A percentile compares a stretch with the other conserved stretches of the same genome.
phyloP scores from a whole-genome alignment of 2,888 invertebrate genomes.

The Polylopha cassiicola region DNA sequence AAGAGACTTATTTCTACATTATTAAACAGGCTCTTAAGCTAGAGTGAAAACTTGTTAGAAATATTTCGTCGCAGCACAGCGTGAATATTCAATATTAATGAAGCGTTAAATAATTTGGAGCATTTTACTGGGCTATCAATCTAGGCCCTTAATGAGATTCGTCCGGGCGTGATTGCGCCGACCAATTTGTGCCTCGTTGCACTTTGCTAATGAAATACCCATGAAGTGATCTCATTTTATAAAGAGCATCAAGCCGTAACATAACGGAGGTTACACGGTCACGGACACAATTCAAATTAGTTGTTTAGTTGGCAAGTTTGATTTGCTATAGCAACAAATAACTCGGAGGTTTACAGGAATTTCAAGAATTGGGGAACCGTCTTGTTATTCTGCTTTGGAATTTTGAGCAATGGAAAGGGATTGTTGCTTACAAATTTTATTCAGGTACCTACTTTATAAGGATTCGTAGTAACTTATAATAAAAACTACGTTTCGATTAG shows the following conservation, averaged over 20 bases:
- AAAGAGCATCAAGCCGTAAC: constrained; percentile 14
- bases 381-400: too few relatives aligned
- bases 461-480: too few relatives aligned
- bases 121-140: constrained; percentile 70
- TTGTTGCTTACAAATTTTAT: too few relatives aligned
- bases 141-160: constrained; percentile 69
- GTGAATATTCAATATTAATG: constrained; percentile 66
- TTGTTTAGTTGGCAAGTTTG: constrained; percentile 1
- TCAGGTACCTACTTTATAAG: too few relatives aligned
- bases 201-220: constrained; percentile 57
- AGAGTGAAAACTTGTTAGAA: too few relatives aligned
- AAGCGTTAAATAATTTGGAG: constrained; percentile 68
- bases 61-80: constrained; percentile 28
- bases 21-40: too few relatives aligned
- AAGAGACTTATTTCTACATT: too few relatives aligned
- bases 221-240: constrained; percentile 29
- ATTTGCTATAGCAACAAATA: too few relatives aligned
- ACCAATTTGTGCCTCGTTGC: constrained; percentile 66
- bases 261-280: constrained; percentile 15
- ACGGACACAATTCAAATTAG: constrained; percentile 8
- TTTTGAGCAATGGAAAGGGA: too few relatives aligned
- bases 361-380: too few relatives aligned
- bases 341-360: too few relatives aligned
- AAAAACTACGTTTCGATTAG: too few relatives aligned
- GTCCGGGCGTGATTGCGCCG: constrained; percentile 56